Conservation (phyloP, 2,888 invertebrate species). For the Harpalus rufipes region DNA sequence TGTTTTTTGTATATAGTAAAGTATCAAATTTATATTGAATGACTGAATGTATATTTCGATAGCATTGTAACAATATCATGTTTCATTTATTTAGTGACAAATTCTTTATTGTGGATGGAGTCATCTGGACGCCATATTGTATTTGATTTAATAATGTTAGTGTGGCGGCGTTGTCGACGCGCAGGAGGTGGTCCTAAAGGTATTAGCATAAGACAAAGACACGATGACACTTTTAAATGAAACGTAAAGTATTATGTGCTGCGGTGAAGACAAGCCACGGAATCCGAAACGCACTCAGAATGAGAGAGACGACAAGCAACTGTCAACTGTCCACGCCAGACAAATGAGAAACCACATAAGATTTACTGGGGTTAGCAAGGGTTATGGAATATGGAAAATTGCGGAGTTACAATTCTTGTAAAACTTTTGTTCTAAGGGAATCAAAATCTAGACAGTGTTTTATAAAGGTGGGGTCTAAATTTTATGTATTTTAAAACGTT, state of each 20-base stretch:
- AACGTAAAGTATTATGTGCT: slow-evolving; percentile 57
- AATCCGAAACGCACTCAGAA: slow-evolving; percentile 9
- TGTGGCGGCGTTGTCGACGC: slow-evolving; percentile 54
- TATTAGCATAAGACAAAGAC: slow-evolving; percentile 65
- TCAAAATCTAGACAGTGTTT: too few relatives aligned
- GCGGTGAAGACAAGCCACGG: slow-evolving; percentile 38
- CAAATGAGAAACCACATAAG: slow-evolving; percentile 29
- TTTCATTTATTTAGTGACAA: not conserved
- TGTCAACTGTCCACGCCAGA: slow-evolving; percentile 25
- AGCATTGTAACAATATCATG: not conserved
- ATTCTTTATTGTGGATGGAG: not conserved
- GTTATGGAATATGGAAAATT: slow-evolving; percentile 5
- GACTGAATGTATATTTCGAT: not conserved
- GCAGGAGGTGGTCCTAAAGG: slow-evolving; percentile 58
- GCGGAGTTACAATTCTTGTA: not conserved
- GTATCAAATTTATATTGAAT: not conserved
- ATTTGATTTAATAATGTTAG: slow-evolving; percentile 58
- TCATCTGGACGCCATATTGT: slow-evolving; percentile 43
- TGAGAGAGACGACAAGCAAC: slow-evolving; percentile 10
- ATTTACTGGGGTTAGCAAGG: slow-evolving; percentile 5
- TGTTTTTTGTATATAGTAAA: not conserved
- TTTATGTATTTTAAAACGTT: too few relatives aligned
- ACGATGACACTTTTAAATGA: slow-evolving; percentile 66
- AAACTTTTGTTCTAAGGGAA: too few relatives aligned
- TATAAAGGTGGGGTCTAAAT: too few relatives aligned